A percentile compares a stretch with the other conserved stretches of the same genome.
Conservation (phyloP, 1,140 invertebrate genomes). For the Drosophila bifasciata region DNA sequence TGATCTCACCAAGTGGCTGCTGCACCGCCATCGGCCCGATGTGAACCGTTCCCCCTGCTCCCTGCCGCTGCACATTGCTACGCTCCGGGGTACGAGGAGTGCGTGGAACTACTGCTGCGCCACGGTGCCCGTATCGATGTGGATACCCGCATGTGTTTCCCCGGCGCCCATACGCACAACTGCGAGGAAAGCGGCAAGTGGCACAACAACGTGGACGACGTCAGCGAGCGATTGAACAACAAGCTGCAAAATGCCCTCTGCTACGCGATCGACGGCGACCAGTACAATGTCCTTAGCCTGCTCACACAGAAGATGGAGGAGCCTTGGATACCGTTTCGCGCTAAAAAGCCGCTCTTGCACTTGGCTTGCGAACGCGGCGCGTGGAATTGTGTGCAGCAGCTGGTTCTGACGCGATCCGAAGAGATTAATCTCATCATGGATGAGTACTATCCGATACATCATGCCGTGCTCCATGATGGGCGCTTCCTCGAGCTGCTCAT, state of each 20-base stretch:
- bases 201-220: slow-evolving; percentile 79
- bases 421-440: slow-evolving; percentile 91
- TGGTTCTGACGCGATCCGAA: slow-evolving; percentile 87
- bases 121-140: slow-evolving; percentile 86
- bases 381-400: slow-evolving; percentile 89
- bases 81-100: slow-evolving; percentile 88
- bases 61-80: slow-evolving; percentile 89
- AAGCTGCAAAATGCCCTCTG: slow-evolving; percentile 90
- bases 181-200: slow-evolving; percentile 88
- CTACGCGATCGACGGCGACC: slow-evolving; percentile 90
- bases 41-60: slow-evolving; percentile 90
- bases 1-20: slow-evolving; percentile 88
- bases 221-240: slow-evolving; percentile 84
- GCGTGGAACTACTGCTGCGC: slow-evolving; percentile 85
- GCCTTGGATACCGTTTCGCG: slow-evolving; percentile 87
- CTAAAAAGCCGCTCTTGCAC: slow-evolving; percentile 87
- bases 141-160: slow-evolving; percentile 88
- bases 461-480: slow-evolving; percentile 88
- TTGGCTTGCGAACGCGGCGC: slow-evolving; percentile 89
- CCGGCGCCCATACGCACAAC: slow-evolving; percentile 88
- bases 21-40: slow-evolving; percentile 87
- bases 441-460: slow-evolving; percentile 91
- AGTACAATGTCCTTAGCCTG: slow-evolving; percentile 87
- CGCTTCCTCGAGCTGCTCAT: slow-evolving; percentile 89
- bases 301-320: slow-evolving; percentile 89